Conservation (phyloP, 2,888 invertebrate species). For the Pachydiplax longipennis region DNA sequence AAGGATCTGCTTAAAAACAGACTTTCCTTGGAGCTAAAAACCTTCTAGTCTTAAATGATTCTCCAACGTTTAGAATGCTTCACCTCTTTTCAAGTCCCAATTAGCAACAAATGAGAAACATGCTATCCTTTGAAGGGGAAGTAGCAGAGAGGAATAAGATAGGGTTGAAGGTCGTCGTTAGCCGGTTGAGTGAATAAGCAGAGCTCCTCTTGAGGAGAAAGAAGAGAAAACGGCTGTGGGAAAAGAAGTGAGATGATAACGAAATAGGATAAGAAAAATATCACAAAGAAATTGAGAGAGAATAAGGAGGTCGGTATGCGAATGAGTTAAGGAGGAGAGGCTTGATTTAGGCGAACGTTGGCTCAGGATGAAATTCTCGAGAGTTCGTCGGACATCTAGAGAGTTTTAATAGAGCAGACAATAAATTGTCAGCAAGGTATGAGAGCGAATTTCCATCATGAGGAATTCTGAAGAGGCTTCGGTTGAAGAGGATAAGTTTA, state of each 20-base stretch:
- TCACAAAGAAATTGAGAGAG: neutral
- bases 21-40: no score
- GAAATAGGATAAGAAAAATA: neutral
- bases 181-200: neutral
- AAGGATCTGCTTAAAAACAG: no score
- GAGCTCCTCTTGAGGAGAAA: neutral
- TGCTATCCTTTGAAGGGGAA: neutral
- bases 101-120: neutral
- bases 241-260: neutral
- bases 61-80: no score
- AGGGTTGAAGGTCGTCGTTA: neutral
- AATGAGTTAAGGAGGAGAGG: neutral
- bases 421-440: neutral
- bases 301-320: neutral
- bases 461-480: neutral
- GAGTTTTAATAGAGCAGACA: neutral
- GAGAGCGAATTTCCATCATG: neutral
- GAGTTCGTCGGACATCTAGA: conserved; percentile 17
- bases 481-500: neutral
- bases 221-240: neutral
- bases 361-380: neutral
- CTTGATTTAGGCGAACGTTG: neutral
- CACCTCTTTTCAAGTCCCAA: neutral
- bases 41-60: no score
- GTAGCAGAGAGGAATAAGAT: neutral